These are phyloP conservation scores for Drosophila mettleri DNA, from an alignment of 2,888 invertebrate genomes.

Conservation along the genomic window DNA sequence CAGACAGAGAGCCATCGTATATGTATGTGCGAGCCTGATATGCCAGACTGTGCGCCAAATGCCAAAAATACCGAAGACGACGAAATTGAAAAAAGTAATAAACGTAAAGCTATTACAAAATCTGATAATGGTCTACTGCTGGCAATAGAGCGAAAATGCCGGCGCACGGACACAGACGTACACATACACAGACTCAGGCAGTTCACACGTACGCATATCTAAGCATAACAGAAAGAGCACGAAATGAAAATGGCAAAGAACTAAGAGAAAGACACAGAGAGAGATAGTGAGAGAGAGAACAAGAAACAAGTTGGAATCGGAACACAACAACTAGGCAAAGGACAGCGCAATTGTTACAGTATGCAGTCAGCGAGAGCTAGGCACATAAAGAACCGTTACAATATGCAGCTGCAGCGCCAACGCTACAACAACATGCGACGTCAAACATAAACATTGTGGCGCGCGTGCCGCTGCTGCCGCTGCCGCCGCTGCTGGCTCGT, in stretches of 20 bases:
- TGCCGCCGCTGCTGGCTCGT: conserved; percentile 15
- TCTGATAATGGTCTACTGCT: conserved; percentile 80
- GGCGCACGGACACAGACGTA: conserved; percentile 55
- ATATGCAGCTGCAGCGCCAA: conserved; percentile 63
- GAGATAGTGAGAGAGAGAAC: conserved; percentile 23
- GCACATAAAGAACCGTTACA: conserved; percentile 68
- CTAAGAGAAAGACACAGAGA: conserved; percentile 16
- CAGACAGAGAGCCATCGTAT: conserved; percentile 6
- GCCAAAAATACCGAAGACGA: conserved; percentile 62
- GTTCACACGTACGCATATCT: conserved; percentile 1
- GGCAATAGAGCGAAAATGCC: conserved; percentile 72
- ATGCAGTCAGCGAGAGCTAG: conserved; percentile 43
- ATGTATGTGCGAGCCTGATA: conserved; percentile 5
- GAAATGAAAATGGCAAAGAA: neutral
- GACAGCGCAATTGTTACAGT: conserved; percentile 44
- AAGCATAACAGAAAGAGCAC: conserved; percentile 29
- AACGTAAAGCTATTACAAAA: conserved; percentile 82
- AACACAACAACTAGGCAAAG: conserved; percentile 57
- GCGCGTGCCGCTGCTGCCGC: conserved; percentile 63
- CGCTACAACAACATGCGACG: conserved; percentile 32
- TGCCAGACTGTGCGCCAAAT: conserved; percentile 47
- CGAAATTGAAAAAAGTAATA: conserved; percentile 79
- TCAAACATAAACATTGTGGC: conserved; percentile 71
- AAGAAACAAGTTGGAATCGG: conserved; percentile 64
- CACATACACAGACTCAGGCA: conserved; percentile 17